Evolutionary conservation across 2,888 invertebrate genomes (phyloP).

Genomic region (Gymnosoma rotundatum): DNA sequence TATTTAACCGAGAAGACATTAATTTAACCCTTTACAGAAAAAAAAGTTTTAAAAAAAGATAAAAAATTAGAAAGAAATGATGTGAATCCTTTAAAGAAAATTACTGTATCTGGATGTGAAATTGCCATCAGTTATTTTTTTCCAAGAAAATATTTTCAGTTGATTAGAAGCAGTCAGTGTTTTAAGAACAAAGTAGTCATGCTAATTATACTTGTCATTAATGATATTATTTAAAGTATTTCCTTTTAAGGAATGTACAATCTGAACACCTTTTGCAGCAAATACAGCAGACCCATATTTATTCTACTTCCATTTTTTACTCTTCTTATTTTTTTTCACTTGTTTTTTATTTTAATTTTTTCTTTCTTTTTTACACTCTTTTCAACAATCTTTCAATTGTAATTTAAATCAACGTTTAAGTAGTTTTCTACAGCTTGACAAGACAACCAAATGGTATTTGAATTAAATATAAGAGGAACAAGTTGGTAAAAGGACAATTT

Average conservation of each 20-base stretch:
- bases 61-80: too few relatives aligned
- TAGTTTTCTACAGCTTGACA: slow-evolving; percentile 57
- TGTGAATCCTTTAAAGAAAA: too few relatives aligned
- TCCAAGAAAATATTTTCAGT: too few relatives aligned
- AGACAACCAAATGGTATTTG: slow-evolving; percentile 39
- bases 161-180: too few relatives aligned
- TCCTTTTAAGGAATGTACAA: slow-evolving; percentile 5
- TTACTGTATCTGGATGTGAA: too few relatives aligned
- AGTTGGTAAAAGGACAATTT: neutral
- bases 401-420: slow-evolving; percentile 66
- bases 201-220: neutral
- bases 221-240: neutral
- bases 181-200: too few relatives aligned
- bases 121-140: too few relatives aligned
- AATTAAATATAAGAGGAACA: neutral
- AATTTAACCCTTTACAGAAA: slow-evolving; percentile 31
- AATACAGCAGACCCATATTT: slow-evolving; percentile 42
- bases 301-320: neutral
- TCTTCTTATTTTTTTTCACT: slow-evolving; percentile 2
- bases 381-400: slow-evolving; percentile 54
- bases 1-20: neutral
- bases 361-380: neutral
- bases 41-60: neutral
- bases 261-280: slow-evolving; percentile 47
- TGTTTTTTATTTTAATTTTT: slow-evolving; percentile 9